Base-by-base conservation (phyloP, 2,888 invertebrate species). In the Dryomyza anilis region DNA sequence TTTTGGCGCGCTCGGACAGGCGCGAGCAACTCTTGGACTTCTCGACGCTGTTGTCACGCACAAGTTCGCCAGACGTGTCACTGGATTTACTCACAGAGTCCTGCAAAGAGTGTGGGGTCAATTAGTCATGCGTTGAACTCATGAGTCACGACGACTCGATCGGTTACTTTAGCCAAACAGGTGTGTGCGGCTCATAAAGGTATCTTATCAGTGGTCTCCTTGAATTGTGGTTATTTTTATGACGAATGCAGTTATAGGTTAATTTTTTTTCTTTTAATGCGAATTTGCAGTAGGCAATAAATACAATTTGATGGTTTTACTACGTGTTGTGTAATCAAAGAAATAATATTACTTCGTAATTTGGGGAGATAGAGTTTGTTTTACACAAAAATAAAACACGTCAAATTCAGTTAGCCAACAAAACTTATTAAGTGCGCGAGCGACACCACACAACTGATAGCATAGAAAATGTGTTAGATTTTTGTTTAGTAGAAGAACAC, bases 1-100 rank as follows among this genome's bases (percentile, higher is more conserved):
- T 93, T 81, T 93, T 93, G 56, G 87, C 87, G 19, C 89, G 86
- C 70, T 87, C 86, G 14, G 85, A 81, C 55, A 86, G 83, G 45
- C 80, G 79, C 19, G 78, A 76, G 50, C 75, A 71, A 64, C 72
- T 68, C 69, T 78, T 82, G 1, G 78, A 72, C 60, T 79, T 82
- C 48, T 81, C 81, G 63, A 62, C 65, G 58, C 27, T 66, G 52
- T 66, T 67, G 29, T 64, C 68, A 33, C 66, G 68, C 33, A 67
- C 29, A 43, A 70, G 55, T 39, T 70, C 71, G 19, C 63, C 69
- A 50, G 70, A 70, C 23, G 65, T 72, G 48, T 73, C 73, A 63
- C 69, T 71, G 1, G 66, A 71, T 56, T 72, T 72, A 48, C 67
- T 71, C 50, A 70, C 63, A 27, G 69, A 66, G 56, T 72, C 71